These are phyloP conservation scores for Pecten maximus DNA, from an alignment of 2,888 invertebrate species.

Conservation along the genomic window DNA sequence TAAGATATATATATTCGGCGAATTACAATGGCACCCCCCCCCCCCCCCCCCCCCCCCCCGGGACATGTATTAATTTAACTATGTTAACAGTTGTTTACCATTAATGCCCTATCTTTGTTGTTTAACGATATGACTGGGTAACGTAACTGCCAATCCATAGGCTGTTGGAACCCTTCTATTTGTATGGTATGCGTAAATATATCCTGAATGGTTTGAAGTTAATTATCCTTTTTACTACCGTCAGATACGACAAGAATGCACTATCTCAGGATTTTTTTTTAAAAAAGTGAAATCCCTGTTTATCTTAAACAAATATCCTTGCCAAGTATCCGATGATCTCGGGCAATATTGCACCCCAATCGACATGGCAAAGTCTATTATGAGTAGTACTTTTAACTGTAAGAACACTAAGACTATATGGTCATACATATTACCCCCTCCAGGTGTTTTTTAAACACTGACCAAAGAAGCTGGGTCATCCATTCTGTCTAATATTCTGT, in stretches of 20 bases:
- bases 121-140: not conserved
- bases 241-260: not conserved
- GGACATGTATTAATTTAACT: not conserved
- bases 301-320: not conserved
- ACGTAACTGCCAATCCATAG: not conserved
- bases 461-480: too few relatives aligned
- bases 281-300: not conserved
- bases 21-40: too few relatives aligned
- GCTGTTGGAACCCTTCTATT: not conserved
- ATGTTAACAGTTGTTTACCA: not conserved
- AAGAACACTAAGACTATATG: too few relatives aligned
- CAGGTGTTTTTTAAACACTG: too few relatives aligned
- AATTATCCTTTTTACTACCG: not conserved
- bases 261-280: not conserved
- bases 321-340: not conserved
- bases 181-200: not conserved
- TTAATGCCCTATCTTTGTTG: not conserved
- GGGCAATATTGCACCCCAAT: too few relatives aligned
- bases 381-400: too few relatives aligned
- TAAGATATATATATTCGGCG: not conserved
- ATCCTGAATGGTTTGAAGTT: not conserved
- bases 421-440: too few relatives aligned
- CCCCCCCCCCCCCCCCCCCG: too few relatives aligned
- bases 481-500: too few relatives aligned
- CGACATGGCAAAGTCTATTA: too few relatives aligned